phyloP scores from a whole-genome alignment of 2,888 invertebrate species.

The Dolichomitus sp. region DNA sequence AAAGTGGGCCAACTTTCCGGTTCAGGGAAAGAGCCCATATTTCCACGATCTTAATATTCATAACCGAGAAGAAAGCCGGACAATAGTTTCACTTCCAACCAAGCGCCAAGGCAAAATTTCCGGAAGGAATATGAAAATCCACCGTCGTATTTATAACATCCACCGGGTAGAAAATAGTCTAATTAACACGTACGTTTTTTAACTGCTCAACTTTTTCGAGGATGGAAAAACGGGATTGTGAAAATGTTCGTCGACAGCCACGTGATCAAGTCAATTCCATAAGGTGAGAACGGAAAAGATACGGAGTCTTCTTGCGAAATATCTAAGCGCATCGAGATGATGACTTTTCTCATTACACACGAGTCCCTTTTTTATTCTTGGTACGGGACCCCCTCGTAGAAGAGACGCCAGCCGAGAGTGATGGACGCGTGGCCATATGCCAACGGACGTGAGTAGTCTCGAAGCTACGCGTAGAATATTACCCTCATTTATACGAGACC shows the following conservation, averaged over 20 bases:
- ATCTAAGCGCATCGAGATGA: conserved; percentile 57
- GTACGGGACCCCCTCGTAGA: conserved; percentile 26
- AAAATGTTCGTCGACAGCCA: conserved; percentile 36
- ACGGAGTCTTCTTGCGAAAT: conserved; percentile 43
- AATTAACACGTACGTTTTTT: conserved; percentile 21
- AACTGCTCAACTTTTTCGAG: conserved; percentile 44
- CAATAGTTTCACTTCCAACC: conserved; percentile 70
- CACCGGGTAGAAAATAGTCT: conserved; percentile 56
- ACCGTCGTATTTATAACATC: conserved; percentile 24
- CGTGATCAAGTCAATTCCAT: conserved; percentile 13
- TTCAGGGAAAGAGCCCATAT: conserved; percentile 73
- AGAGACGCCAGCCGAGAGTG: conserved; percentile 54
- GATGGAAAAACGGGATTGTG: conserved; percentile 27
- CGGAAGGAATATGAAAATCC: conserved; percentile 26
- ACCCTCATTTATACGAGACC: conserved; percentile 70
- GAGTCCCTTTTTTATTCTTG: conserved; percentile 39
- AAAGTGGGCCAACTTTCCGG: conserved; percentile 77
- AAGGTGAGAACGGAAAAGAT: neutral
- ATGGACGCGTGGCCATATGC: conserved; percentile 69
- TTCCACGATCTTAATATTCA: conserved; percentile 79
- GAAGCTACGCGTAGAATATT: conserved; percentile 71
- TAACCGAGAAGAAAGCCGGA: conserved; percentile 73
- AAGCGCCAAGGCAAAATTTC: conserved; percentile 45
- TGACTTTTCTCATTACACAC: conserved; percentile 68
- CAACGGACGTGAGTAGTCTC: conserved; percentile 69